These are phyloP conservation scores for Psophia crepitans DNA, from an alignment of 2,113 vertebrate genomes.

Conservation along the genomic window DNA sequence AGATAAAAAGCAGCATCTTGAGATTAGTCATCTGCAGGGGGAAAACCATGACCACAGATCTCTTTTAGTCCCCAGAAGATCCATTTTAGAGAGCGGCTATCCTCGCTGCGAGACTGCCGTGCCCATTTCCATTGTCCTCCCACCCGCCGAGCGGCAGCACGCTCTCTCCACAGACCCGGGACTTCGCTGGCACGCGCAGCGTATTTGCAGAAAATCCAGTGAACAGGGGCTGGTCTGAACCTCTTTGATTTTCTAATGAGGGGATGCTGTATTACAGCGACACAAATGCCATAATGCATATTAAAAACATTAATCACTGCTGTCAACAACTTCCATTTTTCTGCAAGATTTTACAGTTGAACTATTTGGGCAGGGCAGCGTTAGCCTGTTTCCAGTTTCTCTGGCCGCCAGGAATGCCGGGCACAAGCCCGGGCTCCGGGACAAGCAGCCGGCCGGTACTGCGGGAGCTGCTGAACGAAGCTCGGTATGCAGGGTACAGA, in stretches of 20 bases:
- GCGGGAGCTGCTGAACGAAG: background rate
- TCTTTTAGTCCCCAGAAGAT: background rate
- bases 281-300: background rate
- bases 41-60: background rate
- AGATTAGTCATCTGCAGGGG: background rate
- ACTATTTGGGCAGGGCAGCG: no score
- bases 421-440: background rate
- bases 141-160: background rate
- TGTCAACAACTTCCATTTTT: background rate
- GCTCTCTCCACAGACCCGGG: background rate
- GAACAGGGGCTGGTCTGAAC: background rate
- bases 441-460: background rate
- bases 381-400: background rate
- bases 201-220: background rate
- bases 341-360: background rate
- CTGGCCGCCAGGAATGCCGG: background rate
- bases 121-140: background rate
- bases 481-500: rapidly evolving
- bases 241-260: background rate
- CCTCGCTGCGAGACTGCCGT: background rate
- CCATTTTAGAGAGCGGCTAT: background rate
- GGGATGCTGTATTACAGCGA: background rate
- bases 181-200: rapidly evolving
- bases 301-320: background rate
- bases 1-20: background rate